Evolutionary conservation across 2,888 invertebrate genomes (phyloP).

Genomic region (Ectemnius continuus): DNA sequence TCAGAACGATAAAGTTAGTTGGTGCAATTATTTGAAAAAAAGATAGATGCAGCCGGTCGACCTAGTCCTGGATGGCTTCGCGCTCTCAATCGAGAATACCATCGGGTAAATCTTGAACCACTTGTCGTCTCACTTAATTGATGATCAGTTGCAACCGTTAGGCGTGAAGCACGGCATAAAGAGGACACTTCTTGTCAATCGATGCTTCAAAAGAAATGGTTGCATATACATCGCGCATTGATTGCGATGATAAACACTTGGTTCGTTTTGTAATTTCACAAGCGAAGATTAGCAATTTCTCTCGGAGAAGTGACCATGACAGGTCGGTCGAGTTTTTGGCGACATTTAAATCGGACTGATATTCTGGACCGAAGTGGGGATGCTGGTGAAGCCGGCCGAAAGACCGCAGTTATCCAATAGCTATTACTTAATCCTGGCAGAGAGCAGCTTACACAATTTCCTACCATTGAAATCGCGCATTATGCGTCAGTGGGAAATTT

Average conservation of each 20-base stretch:
- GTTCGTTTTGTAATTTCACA: no score
- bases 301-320: background rate
- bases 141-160: background rate
- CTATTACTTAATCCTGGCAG: background rate
- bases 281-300: background rate
- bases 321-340: background rate
- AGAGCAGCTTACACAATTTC: background rate
- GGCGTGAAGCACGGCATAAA: background rate
- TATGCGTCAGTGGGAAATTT: slow-evolving; percentile 4
- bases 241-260: background rate
- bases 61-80: background rate
- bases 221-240: background rate
- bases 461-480: background rate
- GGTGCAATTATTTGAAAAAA: background rate
- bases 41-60: background rate
- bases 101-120: background rate
- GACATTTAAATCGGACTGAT: background rate
- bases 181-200: background rate
- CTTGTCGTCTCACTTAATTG: background rate
- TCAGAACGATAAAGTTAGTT: background rate
- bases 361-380: background rate
- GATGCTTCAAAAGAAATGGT: background rate
- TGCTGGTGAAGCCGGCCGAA: background rate
- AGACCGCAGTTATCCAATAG: background rate
- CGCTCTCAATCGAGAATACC: background rate